Evolutionary conservation across 1,140 invertebrate genomes (phyloP), one percentile per base, ranked within the genome.

Genomic region (Solen grandis): DNA sequence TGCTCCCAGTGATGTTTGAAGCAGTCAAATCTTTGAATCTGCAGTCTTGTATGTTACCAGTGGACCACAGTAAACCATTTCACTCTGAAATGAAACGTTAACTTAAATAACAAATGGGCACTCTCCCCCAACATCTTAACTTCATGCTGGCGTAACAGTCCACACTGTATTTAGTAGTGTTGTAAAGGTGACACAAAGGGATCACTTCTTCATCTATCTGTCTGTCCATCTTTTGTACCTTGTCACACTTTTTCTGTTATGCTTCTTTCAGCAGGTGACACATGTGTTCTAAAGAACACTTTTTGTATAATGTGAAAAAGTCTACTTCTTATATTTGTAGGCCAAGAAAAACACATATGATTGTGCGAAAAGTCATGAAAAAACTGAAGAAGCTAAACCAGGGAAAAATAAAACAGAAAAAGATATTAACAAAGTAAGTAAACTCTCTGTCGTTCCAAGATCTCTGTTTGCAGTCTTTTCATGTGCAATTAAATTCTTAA

Each of bases 381-480:
- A 91, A 68, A 81, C 82, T 70, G 85, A 88, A 54, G 86, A 89
- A 29, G 16, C 66, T n/a, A 46, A 81, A 52, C 62, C 36, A 14
- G 85, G 88, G 85, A 31, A 89, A 87, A 81, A 72, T 57, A 50
- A 86, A 87, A 80, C 85, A 72, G 88, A 89, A n/a, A 90, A 90
- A 85, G 90, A 91, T 81, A 75, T 86, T 50, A 77, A 70, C 14
- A 91, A 90, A 84, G 89, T 91, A 66, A 81, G 73, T 69, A 27
- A 29, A n/a, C n/a, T n/a, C n/a, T 46, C 14, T 81, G n/a, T 19
- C 2, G 65, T 84, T 13, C 70, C 55, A 16, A 36, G 4, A 22
- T 50, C 13, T 0, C 19, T 46, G 4, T 22, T 31, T n/a, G 5
- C 29, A 14, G 25, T 33, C 19, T 62, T 22, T 52, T 54, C 5